Evolutionary conservation across 2,113 vertebrate genomes (phyloP).

Genomic region (Reinhardtius hippoglossoides): DNA sequence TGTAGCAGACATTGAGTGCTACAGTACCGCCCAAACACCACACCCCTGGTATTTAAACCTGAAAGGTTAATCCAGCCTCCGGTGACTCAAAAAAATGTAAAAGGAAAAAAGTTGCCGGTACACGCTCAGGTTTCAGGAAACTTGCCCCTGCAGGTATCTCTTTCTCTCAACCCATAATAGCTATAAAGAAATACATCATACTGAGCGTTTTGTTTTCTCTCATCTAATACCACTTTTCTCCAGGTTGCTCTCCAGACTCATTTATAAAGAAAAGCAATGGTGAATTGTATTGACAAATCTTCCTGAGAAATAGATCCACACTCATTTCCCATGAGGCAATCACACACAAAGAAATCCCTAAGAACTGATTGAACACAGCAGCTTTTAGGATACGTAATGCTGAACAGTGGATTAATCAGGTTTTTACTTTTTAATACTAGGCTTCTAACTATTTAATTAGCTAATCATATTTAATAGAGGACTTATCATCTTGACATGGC

Average conservation of each 20-base stretch:
- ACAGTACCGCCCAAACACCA: constrained; percentile 57
- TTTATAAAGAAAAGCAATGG: background rate
- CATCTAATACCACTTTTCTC: constrained; percentile 6
- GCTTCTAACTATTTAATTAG: constrained; percentile 11
- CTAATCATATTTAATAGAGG: constrained; percentile 14
- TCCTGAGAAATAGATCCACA: constrained; percentile 48
- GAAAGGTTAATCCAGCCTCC: constrained; percentile 50
- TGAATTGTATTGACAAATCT: constrained; percentile 14
- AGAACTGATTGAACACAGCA: constrained; percentile 37
- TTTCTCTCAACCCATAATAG: constrained; percentile 49
- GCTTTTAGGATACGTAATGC: constrained; percentile 26
- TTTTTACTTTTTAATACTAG: constrained; percentile 9
- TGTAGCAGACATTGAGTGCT: constrained; percentile 26
- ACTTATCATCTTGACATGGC: constrained; percentile 15
- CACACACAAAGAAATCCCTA: constrained; percentile 24
- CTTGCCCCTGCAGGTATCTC: constrained; percentile 67
- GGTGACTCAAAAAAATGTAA: constrained; percentile 31
- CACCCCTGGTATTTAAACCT: constrained; percentile 57
- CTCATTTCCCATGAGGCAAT: constrained; percentile 46
- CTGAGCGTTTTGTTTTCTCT: constrained; percentile 24
- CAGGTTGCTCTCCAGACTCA: constrained; percentile 10
- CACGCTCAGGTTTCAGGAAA: constrained; percentile 54
- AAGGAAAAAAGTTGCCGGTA: constrained; percentile 53
- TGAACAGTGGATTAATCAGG: background rate
- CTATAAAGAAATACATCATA: constrained; percentile 45